A percentile compares a stretch with the other conserved stretches of the same genome.
These are phyloP conservation scores for Gymnothorax reevesii DNA, from an alignment of 2,797 vertebrate species.

Conservation along the genomic window DNA sequence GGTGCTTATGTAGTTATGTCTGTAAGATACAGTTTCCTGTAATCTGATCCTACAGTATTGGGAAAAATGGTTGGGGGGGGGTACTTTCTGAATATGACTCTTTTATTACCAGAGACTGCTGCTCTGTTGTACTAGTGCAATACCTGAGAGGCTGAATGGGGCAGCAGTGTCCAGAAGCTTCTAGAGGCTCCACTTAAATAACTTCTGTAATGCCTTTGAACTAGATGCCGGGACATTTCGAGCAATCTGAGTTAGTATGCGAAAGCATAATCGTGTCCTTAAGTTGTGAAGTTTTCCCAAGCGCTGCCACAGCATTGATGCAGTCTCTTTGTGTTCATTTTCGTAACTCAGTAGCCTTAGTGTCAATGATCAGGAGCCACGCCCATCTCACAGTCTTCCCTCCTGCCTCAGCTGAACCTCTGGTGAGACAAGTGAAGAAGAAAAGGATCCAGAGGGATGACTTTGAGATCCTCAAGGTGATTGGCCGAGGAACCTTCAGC, in stretches of 20 bases:
- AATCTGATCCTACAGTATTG: too few species aligned
- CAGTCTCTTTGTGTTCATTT: background rate
- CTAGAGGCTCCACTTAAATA: background rate
- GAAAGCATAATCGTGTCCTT: background rate
- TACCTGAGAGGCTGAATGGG: too few species aligned
- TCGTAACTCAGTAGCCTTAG: background rate
- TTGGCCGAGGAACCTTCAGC: conserved; percentile 82
- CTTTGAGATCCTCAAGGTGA: conserved; percentile 86
- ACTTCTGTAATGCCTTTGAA: background rate
- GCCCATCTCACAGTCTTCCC: background rate
- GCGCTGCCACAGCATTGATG: background rate
- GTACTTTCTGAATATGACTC: too few species aligned
- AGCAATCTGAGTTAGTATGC: background rate
- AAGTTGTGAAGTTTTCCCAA: background rate
- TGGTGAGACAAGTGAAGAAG: conserved; percentile 75
- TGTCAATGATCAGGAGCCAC: background rate
- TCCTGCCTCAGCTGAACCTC: conserved; percentile 71
- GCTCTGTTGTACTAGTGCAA: too few species aligned
- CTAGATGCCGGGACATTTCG: background rate
- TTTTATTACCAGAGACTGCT: too few species aligned
- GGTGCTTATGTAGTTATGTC: too few species aligned
- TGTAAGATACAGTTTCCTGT: too few species aligned
- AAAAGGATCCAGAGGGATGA: conserved; percentile 81
- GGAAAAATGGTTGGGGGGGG: too few species aligned
- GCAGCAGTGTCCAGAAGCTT: too few species aligned